phyloP scores from a whole-genome alignment of 2,888 invertebrate genomes.

The Leptinotarsa rubiginosa region DNA sequence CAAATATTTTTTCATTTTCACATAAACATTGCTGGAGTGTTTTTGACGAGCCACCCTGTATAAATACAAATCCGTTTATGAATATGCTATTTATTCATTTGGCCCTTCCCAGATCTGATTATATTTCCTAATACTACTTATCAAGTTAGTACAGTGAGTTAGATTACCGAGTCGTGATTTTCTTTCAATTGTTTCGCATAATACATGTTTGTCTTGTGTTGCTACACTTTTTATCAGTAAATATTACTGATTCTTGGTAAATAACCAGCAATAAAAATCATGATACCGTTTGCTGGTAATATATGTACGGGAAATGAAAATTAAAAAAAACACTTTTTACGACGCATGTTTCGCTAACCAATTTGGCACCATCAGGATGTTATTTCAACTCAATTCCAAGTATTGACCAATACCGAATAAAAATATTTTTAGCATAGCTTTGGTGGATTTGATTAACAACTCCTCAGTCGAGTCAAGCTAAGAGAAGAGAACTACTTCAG shows the following conservation, averaged over 20 bases:
- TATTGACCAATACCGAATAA: too few relatives aligned
- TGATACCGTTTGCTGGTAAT: not conserved
- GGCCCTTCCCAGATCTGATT: not conserved
- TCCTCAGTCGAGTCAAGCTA: too few relatives aligned
- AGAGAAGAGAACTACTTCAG: too few relatives aligned
- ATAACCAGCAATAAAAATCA: not conserved
- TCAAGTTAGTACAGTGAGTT: not conserved
- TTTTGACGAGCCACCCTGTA: not conserved
- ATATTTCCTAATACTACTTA: not conserved
- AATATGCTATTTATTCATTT: not conserved
- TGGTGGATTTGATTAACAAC: too few relatives aligned
- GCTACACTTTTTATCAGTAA: conserved; percentile 1
- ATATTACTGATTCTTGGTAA: not conserved
- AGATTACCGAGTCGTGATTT: conserved; percentile 7
- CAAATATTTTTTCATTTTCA: too few relatives aligned
- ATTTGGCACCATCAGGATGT: too few relatives aligned
- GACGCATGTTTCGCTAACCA: too few relatives aligned
- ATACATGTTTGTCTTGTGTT: not conserved
- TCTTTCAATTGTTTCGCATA: conserved; percentile 3
- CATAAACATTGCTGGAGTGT: too few relatives aligned
- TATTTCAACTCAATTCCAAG: too few relatives aligned
- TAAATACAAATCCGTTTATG: not conserved
- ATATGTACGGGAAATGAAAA: too few relatives aligned
- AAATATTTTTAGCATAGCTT: too few relatives aligned
- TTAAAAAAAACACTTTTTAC: too few relatives aligned